phyloP scores from a whole-genome alignment of 2,113 vertebrate genomes.

The Aegithalos caudatus region DNA sequence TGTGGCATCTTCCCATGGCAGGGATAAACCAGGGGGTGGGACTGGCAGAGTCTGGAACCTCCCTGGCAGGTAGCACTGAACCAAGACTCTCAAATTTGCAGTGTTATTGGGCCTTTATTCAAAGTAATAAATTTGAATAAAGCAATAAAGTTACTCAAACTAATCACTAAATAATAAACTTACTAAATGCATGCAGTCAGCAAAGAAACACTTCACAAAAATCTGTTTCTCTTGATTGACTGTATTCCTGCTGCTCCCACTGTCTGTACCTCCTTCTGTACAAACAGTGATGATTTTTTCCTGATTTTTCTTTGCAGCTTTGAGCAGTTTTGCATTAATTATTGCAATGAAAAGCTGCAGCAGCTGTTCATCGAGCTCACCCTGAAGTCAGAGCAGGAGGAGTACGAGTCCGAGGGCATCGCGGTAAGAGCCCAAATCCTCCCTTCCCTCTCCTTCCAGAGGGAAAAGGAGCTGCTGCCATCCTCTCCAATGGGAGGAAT shows the following conservation, averaged over 20 bases:
- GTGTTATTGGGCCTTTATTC: not conserved
- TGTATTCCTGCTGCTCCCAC: not conserved
- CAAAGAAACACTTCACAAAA: not conserved
- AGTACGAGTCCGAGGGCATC: constrained; percentile 95
- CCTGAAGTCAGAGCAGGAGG: constrained; percentile 94
- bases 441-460: not conserved
- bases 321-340: constrained; percentile 98
- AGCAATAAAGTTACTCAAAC: no score
- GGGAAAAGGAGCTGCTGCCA: not conserved
- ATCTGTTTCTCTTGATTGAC: not conserved
- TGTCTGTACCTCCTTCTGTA: not conserved
- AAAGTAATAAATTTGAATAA: no score
- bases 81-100: not conserved
- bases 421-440: constrained; percentile 75
- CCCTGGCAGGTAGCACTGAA: not conserved
- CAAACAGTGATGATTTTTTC: not conserved
- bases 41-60: not conserved
- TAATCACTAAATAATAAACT: not conserved
- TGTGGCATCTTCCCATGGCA: not conserved
- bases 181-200: not conserved
- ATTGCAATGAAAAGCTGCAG: constrained; percentile 97
- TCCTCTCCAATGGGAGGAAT: not conserved
- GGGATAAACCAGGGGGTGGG: not conserved
- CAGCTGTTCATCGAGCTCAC: constrained; percentile 98
- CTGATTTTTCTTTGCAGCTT: constrained; percentile 78